Evolutionary conservation across 1,140 invertebrate species (phyloP).

Genomic region (Trichogramma pretiosum): DNA sequence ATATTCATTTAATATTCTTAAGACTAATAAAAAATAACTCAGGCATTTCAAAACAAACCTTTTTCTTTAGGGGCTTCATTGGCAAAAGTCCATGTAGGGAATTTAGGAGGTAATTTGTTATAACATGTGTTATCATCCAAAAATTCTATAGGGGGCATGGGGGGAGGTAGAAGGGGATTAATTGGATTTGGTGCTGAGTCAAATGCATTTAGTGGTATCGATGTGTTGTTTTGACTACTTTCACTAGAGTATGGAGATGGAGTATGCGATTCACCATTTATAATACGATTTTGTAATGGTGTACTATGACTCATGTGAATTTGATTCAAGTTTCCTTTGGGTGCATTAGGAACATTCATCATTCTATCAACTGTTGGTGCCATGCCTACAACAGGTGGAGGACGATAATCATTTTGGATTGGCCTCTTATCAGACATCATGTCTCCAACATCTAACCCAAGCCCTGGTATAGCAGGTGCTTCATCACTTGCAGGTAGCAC

Average conservation of each 20-base stretch:
- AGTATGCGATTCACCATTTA: conserved; percentile 31
- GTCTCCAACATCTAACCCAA: conserved; percentile 36
- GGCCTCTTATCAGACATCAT: conserved; percentile 23
- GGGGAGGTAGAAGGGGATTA: conserved; percentile 48
- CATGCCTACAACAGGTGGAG: conserved; percentile 25
- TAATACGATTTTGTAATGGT: conserved; percentile 30
- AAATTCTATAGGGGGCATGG: conserved; percentile 50
- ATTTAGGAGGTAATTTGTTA: conserved; percentile 46
- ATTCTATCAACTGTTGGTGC: conserved; percentile 28
- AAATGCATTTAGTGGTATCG: conserved; percentile 20
- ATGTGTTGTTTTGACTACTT: conserved; percentile 37
- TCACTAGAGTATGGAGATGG: conserved; percentile 38
- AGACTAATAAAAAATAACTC: conserved; percentile 1
- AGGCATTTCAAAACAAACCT: conserved; percentile 25
- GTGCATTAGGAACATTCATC: conserved; percentile 19
- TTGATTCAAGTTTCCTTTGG: conserved; percentile 24
- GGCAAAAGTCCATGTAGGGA: conserved; percentile 42
- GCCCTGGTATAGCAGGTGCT: conserved; percentile 33
- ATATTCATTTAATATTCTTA: not conserved
- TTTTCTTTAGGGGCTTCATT: conserved; percentile 36
- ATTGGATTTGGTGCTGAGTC: conserved; percentile 25
- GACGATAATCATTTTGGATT: conserved; percentile 31
- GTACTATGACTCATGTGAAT: conserved; percentile 36
- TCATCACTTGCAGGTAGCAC: conserved; percentile 32
- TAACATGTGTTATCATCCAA: conserved; percentile 44